Conservation (phyloP, 2,888 invertebrate species). For the Hymenopus coronatus region DNA sequence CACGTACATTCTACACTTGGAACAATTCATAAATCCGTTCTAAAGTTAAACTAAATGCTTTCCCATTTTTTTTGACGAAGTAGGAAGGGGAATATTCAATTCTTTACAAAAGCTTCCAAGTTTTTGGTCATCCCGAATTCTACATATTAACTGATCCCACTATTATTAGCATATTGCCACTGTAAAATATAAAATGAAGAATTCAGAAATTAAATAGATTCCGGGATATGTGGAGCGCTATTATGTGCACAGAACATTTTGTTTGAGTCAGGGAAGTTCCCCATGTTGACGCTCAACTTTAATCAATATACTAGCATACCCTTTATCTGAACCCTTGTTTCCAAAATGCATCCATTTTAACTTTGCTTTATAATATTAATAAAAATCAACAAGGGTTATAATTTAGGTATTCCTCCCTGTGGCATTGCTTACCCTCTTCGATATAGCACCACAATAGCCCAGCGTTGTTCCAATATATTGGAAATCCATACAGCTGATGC, state of each 20-base stretch:
- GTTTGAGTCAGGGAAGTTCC: background rate
- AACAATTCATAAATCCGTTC: too few species aligned
- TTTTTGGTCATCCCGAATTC: too few species aligned
- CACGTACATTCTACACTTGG: too few species aligned
- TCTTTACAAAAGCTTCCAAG: too few species aligned
- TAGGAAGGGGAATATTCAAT: too few species aligned
- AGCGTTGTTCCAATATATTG: background rate
- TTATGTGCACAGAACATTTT: background rate
- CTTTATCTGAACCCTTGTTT: background rate
- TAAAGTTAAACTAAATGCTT: too few species aligned
- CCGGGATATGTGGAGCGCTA: too few species aligned
- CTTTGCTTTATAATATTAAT: background rate
- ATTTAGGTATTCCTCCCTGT: background rate
- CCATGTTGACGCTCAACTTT: background rate
- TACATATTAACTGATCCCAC: too few species aligned
- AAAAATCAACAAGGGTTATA: background rate
- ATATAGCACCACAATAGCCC: background rate
- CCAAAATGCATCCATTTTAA: background rate
- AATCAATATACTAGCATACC: background rate
- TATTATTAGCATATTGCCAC: too few species aligned
- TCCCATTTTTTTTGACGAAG: too few species aligned
- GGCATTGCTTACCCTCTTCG: background rate
- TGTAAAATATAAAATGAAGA: background rate
- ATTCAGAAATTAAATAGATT: too few species aligned
- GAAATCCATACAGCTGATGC: background rate